Percentiles rank a stretch among this genome's conserved stretches.
These are phyloP conservation scores for Orientallactaga bullata DNA, from an alignment of 2,113 vertebrate genomes.

Conservation along the genomic window DNA sequence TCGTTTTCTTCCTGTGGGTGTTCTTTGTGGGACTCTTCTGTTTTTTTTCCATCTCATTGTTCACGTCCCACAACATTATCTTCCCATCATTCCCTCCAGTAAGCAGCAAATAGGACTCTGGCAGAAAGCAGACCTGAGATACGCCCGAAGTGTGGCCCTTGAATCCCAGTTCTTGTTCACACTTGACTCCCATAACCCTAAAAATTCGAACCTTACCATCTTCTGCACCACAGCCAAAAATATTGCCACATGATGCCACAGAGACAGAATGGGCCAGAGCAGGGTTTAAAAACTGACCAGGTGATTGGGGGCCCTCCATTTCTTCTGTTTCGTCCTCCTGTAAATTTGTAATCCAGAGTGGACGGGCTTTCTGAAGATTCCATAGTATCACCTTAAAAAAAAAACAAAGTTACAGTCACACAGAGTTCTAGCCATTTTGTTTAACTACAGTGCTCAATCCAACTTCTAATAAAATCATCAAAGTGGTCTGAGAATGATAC, in stretches of 20 bases:
- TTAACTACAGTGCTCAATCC: background rate
- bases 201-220: conserved; percentile 94
- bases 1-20: conserved; percentile 87
- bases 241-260: conserved; percentile 92
- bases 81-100: conserved; percentile 95
- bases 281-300: conserved; percentile 94
- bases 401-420: conserved; percentile 63
- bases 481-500: background rate
- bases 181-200: conserved; percentile 89
- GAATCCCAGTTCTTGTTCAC: conserved; percentile 89
- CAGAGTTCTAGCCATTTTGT: conserved; percentile 4
- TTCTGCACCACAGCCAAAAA: conserved; percentile 94
- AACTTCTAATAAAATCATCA: conserved; percentile 36
- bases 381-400: conserved; percentile 94
- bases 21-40: conserved; percentile 85
- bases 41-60: conserved; percentile 84
- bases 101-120: conserved; percentile 90
- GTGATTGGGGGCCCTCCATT: conserved; percentile 81
- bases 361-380: conserved; percentile 95
- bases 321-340: conserved; percentile 90
- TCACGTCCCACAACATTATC: conserved; percentile 94
- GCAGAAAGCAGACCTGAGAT: conserved; percentile 94
- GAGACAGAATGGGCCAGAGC: conserved; percentile 94
- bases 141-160: conserved; percentile 93
- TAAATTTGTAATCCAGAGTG: conserved; percentile 93